Base-by-base conservation (phyloP, 2,797 vertebrate genomes). In the Pteronotus mesoamericanus region DNA sequence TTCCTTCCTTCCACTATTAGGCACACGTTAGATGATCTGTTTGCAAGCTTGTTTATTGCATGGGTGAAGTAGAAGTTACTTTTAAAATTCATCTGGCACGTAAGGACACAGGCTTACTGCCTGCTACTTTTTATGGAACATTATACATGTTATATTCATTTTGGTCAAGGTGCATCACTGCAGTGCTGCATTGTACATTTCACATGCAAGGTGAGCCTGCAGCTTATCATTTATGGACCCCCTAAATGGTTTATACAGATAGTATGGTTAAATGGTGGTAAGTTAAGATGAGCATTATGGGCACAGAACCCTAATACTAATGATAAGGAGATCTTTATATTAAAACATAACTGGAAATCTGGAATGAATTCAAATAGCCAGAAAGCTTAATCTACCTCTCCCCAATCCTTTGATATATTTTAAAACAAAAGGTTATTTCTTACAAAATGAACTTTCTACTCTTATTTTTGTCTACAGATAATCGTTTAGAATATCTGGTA, bases 141-240 rank as follows among this genome's bases (percentile, higher is more conserved):
- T 88, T 88, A 34, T 82, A 79, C 90, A 96, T 85, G 48, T 59
- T 85, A n/a, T 55, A 21, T 80, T 92, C 80, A 71, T 88, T 92
- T 90, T n/a, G 26, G 72, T 75, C 29, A 42, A 32, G 34, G 53
- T 59, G 19, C 32, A n/a, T 78, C 61, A 19, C 26, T 72, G 26
- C 7, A 80, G 55, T 78, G 18, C 9, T 21, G 12, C 0, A 15
- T 9, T 71, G 32, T 72, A 69, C 89, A 85, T 88, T 85, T 18
- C 64, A 86, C n/a, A 34, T 9, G 42, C 37, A 82, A 55, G 59
- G 29, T n/a, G 44, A 91, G 15, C 22, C 44, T 91, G 57, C 1
- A 37, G 64, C 79, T 95, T 34, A 64, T 85, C 48, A 10, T 39
- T 79, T 51, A 53, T 10, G 44, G 5, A 48, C 18, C 32, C 22